phyloP scores from a whole-genome alignment of 2,113 vertebrate species.

The Brienomyrus brachyistius region DNA sequence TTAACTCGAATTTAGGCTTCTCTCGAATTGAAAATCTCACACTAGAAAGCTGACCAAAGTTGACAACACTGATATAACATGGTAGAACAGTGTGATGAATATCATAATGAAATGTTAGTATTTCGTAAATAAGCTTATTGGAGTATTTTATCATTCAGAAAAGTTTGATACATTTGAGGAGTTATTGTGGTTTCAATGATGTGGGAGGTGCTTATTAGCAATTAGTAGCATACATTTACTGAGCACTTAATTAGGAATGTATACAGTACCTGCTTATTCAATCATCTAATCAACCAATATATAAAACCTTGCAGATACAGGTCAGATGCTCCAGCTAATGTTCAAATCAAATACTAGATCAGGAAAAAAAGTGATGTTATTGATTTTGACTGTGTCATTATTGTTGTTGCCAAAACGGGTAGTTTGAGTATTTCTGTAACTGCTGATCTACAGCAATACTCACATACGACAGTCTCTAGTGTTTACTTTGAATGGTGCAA shows the following conservation, averaged over 20 bases:
- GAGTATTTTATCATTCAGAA: not conserved
- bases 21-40: not conserved
- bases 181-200: not conserved
- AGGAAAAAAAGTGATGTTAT: not conserved
- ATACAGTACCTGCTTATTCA: not conserved
- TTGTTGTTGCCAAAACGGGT: not conserved
- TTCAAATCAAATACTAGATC: not conserved
- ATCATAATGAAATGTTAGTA: not conserved
- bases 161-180: not conserved
- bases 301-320: not conserved
- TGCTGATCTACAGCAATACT: not conserved
- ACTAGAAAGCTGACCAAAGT: too few relatives aligned
- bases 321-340: not conserved
- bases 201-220: not conserved
- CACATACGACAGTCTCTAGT: not conserved
- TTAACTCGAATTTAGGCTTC: not conserved
- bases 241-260: not conserved
- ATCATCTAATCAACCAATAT: not conserved
- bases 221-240: not conserved
- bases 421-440: not conserved
- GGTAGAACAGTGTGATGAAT: not conserved
- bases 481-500: not conserved
- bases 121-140: not conserved
- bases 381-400: not conserved
- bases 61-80: not conserved